Conservation (phyloP, 2,888 invertebrate species). For the Xestia xanthographa region DNA sequence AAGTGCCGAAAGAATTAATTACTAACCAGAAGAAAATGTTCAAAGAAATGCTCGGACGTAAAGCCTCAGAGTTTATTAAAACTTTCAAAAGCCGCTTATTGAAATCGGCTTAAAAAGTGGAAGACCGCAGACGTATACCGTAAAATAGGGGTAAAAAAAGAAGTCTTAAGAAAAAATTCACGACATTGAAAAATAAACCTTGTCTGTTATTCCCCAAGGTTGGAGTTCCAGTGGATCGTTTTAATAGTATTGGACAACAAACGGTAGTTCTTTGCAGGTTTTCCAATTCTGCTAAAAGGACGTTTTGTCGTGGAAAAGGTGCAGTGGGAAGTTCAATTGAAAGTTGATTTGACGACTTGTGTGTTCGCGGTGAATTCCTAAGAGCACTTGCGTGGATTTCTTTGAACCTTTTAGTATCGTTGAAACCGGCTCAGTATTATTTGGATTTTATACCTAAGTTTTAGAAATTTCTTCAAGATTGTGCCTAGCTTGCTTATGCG, state of each 20-base stretch:
- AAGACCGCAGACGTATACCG: slow-evolving; percentile 64
- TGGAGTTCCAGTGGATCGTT: background rate
- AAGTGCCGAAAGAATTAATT: slow-evolving; percentile 33
- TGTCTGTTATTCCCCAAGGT: rapidly evolving
- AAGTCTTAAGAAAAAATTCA: slow-evolving; percentile 21
- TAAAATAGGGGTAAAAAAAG: slow-evolving; percentile 60
- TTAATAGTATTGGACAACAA: slow-evolving; percentile 51
- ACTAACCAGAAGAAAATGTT: slow-evolving; percentile 43
- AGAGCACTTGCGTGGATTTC: slow-evolving; percentile 44
- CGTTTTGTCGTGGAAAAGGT: slow-evolving; percentile 54
- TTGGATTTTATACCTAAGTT: background rate
- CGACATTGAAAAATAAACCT: slow-evolving; percentile 17
- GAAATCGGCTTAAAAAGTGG: slow-evolving; percentile 70
- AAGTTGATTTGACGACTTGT: slow-evolving; percentile 51
- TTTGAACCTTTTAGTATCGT: slow-evolving; percentile 13
- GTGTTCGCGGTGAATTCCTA: slow-evolving; percentile 35
- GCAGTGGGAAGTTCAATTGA: slow-evolving; percentile 48
- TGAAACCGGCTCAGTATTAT: background rate
- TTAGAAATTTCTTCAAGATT: background rate
- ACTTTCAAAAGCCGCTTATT: slow-evolving; percentile 72
- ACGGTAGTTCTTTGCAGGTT: slow-evolving; percentile 40
- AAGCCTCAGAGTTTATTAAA: slow-evolving; percentile 70
- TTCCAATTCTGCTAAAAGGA: slow-evolving; percentile 62
- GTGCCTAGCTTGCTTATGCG: no score
- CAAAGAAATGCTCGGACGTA: slow-evolving; percentile 53